Percentiles rank a stretch among this genome's conserved stretches.
These are phyloP conservation scores for Escarpia spicata DNA, from an alignment of 2,888 invertebrate species.

Conservation along the genomic window DNA sequence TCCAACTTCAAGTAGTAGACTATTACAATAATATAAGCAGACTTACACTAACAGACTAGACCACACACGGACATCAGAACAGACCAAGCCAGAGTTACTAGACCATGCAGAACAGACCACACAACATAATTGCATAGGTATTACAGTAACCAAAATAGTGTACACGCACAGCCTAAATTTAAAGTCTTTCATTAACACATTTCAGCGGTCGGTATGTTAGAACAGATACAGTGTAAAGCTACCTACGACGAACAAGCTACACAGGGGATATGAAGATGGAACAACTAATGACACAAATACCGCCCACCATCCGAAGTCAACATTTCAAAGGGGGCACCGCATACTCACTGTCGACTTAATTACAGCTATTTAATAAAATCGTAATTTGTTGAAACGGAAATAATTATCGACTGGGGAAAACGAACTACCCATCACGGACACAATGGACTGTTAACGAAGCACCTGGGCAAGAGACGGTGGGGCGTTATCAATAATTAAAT, in stretches of 20 bases:
- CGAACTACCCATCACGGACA: background rate
- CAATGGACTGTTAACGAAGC: background rate
- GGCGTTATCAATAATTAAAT: background rate
- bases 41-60: background rate
- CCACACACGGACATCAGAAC: background rate
- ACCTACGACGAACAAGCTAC: no score
- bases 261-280: no score
- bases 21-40: background rate
- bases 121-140: no score
- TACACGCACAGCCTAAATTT: no score
- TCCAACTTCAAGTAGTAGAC: background rate
- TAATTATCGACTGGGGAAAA: background rate
- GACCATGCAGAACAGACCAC: no score
- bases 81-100: no score
- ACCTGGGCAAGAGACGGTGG: background rate
- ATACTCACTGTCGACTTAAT: background rate
- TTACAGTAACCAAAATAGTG: no score
- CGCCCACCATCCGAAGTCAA: background rate
- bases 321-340: background rate
- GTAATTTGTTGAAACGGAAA: constrained; percentile 13
- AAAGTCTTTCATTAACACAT: no score
- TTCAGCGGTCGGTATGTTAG: no score
- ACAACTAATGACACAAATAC: background rate
- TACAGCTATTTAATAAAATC: background rate
- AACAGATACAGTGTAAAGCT: no score